Evolutionary conservation across 2,113 vertebrate genomes (phyloP), one percentile per base, ranked within the genome.

Genomic region (Protobothrops flavoviridis): DNA sequence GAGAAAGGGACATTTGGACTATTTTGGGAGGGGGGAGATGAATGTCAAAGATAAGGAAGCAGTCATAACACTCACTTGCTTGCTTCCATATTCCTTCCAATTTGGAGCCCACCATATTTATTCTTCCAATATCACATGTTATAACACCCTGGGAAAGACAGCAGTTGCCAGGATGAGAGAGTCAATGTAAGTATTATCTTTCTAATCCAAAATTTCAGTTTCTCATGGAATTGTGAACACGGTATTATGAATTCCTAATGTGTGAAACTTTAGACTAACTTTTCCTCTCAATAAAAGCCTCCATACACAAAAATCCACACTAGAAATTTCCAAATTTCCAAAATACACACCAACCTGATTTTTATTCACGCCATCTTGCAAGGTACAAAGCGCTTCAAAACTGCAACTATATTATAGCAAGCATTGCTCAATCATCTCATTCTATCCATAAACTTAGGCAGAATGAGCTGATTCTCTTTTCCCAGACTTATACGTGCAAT

Each of bases 221-320:
- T 89, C 11, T 11, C 20, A 9, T n/a, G 29, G 50, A 56, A 56
- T 23, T 56, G 17, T 23, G 17, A 88, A 74, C 7, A 74, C 5
- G 12, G 15, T 74, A 33, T 33, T n/a, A 5, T n/a, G 11, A 74
- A 88, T 33, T 39, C 7, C n/a, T 39, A 53, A 88, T 33, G n/a
- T 20, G 21, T 33, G 17, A 20, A 24, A 87, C 85, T 86, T 48
- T 21, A 23, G 17, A 26, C 3, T 13, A 10, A 50, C 23, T 24
- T 87, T 87, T 87, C 48, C 1, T 87, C 61, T 91, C 92, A 94
- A 91, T 29, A 89, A 45, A 81, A 94, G 94, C 95, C 97, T 96
- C 97, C 92, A 97, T 97, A 95, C 97, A 97, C 94, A 98, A 95
- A 97, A 96, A 96, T 8, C 86, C 26, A 53, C 12, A 53, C 5